Conservation (phyloP, 2,888 invertebrate species). For the Scaptomyza parva region DNA sequence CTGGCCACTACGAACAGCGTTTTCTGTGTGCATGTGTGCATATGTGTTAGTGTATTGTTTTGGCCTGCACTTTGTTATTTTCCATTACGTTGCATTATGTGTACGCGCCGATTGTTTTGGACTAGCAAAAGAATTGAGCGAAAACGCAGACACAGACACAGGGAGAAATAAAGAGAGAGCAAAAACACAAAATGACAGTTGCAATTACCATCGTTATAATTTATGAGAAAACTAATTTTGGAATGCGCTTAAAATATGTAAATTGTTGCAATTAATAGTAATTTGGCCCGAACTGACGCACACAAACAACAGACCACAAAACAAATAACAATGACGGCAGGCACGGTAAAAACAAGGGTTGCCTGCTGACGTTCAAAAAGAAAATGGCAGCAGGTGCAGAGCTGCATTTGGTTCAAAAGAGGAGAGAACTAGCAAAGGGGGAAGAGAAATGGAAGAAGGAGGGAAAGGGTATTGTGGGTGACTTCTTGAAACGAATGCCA, state of each 20-base stretch:
- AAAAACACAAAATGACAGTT: slow-evolving; percentile 24
- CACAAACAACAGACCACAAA: slow-evolving; percentile 40
- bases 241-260: slow-evolving; percentile 55
- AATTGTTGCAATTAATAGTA: slow-evolving; percentile 73
- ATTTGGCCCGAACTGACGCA: slow-evolving; percentile 55
- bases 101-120: slow-evolving; percentile 43
- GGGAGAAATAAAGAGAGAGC: neutral
- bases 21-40: slow-evolving; percentile 5
- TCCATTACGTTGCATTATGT: slow-evolving; percentile 60
- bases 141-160: slow-evolving; percentile 9
- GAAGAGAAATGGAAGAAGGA: neutral
- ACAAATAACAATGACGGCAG: slow-evolving; percentile 36
- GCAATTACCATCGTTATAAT: slow-evolving; percentile 37
- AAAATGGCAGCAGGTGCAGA: slow-evolving; percentile 78
- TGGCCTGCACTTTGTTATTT: slow-evolving; percentile 64
- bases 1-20: slow-evolving; percentile 30
- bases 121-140: slow-evolving; percentile 21
- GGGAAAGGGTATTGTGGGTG: slow-evolving; percentile 24
- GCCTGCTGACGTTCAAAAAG: slow-evolving; percentile 59
- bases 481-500: slow-evolving; percentile 54
- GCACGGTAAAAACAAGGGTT: slow-evolving; percentile 51
- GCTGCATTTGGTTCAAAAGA: slow-evolving; percentile 44
- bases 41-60: slow-evolving; percentile 48
- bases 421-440: neutral
- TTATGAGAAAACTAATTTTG: slow-evolving; percentile 40